Conservation (phyloP, 2,888 invertebrate genomes). For the Lordiphosa andalusiaca region DNA sequence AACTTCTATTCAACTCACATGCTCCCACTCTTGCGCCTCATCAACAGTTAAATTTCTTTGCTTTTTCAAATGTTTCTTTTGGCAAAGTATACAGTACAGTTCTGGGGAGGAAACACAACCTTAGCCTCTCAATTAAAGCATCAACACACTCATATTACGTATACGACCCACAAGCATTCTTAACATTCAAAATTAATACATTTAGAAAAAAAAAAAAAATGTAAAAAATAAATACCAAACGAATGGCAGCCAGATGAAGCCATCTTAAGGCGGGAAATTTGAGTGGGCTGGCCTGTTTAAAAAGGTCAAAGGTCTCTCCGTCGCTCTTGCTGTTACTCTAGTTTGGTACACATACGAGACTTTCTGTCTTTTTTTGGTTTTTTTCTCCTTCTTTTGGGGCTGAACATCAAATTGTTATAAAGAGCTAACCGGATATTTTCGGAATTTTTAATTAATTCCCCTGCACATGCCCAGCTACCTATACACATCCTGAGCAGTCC, state of each 20-base stretch:
- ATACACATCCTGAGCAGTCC: constrained; percentile 59
- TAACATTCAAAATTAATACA: constrained; percentile 27
- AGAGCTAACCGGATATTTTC: constrained; percentile 74
- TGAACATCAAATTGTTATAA: constrained; percentile 70
- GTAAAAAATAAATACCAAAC: constrained; percentile 30
- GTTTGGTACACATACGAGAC: no score
- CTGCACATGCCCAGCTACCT: constrained; percentile 41
- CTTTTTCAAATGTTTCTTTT: no score
- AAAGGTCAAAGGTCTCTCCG: constrained; percentile 1
- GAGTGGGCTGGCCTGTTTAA: no score
- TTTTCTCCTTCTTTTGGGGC: constrained; percentile 15
- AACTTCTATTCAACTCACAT: no score
- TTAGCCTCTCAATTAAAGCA: constrained; percentile 47
- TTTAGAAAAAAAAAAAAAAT: constrained; percentile 31
- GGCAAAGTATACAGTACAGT: constrained; percentile 2
- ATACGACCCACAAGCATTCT: constrained; percentile 21
- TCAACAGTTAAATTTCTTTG: no score
- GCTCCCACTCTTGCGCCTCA: no score
- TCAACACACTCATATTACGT: constrained; percentile 35
- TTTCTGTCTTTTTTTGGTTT: background rate
- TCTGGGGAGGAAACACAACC: no score
- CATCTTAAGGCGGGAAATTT: constrained; percentile 17
- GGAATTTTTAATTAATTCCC: constrained; percentile 76
- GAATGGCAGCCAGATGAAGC: constrained; percentile 25
- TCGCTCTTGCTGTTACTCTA: constrained; percentile 1